Conservation (phyloP, 1,140 invertebrate species). For the Drosophila sulfurigaster region DNA sequence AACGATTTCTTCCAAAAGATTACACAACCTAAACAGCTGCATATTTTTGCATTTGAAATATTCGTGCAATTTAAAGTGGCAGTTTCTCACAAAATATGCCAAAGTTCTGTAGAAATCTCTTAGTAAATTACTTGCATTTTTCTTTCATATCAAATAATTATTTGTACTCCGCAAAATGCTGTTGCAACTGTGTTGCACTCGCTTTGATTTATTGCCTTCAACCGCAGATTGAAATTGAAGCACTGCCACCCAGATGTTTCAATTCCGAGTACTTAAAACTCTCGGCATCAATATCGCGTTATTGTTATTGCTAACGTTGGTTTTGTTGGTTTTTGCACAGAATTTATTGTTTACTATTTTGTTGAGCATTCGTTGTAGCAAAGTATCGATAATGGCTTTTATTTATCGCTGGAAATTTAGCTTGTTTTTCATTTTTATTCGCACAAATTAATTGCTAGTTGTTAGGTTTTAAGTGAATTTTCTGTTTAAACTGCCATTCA, state of each 20-base stretch:
- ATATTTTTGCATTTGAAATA: not conserved
- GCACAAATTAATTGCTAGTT: slow-evolving; percentile 13
- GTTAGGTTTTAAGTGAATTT: slow-evolving; percentile 15
- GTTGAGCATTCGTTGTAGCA: slow-evolving; percentile 8
- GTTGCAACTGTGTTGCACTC: slow-evolving; percentile 10
- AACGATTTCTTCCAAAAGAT: slow-evolving; percentile 15
- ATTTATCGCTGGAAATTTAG: slow-evolving; percentile 28
- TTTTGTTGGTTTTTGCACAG: not conserved
- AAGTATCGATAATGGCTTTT: slow-evolving; percentile 14
- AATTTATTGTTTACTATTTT: slow-evolving; percentile 36
- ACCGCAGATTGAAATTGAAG: slow-evolving; percentile 27
- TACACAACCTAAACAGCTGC: slow-evolving; percentile 8
- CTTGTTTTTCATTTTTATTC: slow-evolving; percentile 8
- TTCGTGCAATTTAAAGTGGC: not conserved
- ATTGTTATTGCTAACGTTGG: slow-evolving; percentile 5
- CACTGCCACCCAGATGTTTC: slow-evolving; percentile 21
- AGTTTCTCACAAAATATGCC: not conserved
- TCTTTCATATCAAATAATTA: not conserved
- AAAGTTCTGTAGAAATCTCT: not conserved
- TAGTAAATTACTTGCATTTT: slow-evolving; percentile 1
- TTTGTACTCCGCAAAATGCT: not conserved
- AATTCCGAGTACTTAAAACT: slow-evolving; percentile 2
- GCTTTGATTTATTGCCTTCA: not conserved
- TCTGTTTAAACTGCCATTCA: not conserved
- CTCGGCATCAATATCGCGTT: not conserved